phyloP scores from a whole-genome alignment of 2,888 invertebrate species.

The Drymonia ruficornis region DNA sequence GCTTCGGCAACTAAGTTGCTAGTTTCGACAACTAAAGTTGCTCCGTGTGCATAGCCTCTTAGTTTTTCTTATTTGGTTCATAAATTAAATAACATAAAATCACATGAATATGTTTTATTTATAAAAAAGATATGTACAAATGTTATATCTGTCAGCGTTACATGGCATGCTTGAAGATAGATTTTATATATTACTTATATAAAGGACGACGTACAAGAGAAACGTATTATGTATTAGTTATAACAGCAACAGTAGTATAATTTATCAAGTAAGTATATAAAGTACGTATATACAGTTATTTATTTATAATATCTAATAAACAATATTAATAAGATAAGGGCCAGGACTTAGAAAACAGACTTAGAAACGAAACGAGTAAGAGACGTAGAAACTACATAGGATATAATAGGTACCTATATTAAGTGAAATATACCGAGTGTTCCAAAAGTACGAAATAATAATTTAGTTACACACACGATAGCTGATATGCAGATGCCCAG shows the following conservation, averaged over 20 bases:
- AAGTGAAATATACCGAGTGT: too few relatives aligned
- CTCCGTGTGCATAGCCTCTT: too few relatives aligned
- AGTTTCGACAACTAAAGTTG: too few relatives aligned
- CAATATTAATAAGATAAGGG: too few relatives aligned
- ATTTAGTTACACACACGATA: too few relatives aligned
- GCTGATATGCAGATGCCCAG: too few relatives aligned
- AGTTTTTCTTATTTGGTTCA: not conserved
- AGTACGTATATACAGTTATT: not conserved
- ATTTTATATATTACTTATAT: constrained; percentile 10
- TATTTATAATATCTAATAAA: not conserved
- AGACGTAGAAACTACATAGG: too few relatives aligned
- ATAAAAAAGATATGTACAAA: constrained; percentile 56
- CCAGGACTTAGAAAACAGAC: too few relatives aligned
- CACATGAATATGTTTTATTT: constrained; percentile 46
- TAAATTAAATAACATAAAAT: constrained; percentile 6
- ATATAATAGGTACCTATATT: too few relatives aligned
- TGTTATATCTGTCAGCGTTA: constrained; percentile 34
- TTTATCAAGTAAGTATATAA: constrained; percentile 1
- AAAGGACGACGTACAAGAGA: constrained; percentile 50
- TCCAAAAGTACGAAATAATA: too few relatives aligned
- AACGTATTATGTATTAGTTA: constrained; percentile 29
- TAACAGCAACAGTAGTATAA: not conserved
- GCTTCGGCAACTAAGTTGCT: too few relatives aligned
- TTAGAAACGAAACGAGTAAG: too few relatives aligned
- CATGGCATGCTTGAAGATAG: constrained; percentile 17